Evolutionary conservation across 92 coral and sea anemone species (phyloP).

Genomic region (Pocillopora meandrina): DNA sequence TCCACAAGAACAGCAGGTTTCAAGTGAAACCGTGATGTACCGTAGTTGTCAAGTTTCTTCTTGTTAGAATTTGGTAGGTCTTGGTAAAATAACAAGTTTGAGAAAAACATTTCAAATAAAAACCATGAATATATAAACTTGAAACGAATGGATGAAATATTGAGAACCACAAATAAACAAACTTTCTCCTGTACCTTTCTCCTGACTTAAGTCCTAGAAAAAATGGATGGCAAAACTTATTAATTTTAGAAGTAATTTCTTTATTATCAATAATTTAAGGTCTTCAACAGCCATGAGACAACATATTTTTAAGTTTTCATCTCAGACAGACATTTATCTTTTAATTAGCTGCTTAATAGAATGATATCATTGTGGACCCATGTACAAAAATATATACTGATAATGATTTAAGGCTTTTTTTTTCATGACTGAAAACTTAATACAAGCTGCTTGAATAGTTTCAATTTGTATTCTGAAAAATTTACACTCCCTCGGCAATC

Average conservation of each 20-base stretch:
- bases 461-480: too few species aligned
- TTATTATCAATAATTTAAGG: too few species aligned
- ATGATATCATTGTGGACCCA: too few species aligned
- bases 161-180: neutral
- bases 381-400: too few species aligned
- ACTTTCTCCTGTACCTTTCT: constrained; percentile 9
- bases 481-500: too few species aligned
- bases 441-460: too few species aligned
- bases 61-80: neutral
- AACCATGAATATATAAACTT: neutral
- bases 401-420: too few species aligned
- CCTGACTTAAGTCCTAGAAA: constrained; percentile 20
- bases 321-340: too few species aligned
- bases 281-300: neutral
- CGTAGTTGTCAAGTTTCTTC: constrained; percentile 8
- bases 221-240: neutral
- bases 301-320: neutral
- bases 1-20: constrained; percentile 18
- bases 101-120: neutral
- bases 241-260: neutral
- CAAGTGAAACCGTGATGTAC: constrained; percentile 20
- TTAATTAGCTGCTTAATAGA: too few species aligned
- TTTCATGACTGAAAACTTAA: too few species aligned
- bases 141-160: neutral
- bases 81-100: neutral